These are phyloP conservation scores for Athalia cordata DNA, from an alignment of 2,888 invertebrate genomes.

Conservation along the genomic window DNA sequence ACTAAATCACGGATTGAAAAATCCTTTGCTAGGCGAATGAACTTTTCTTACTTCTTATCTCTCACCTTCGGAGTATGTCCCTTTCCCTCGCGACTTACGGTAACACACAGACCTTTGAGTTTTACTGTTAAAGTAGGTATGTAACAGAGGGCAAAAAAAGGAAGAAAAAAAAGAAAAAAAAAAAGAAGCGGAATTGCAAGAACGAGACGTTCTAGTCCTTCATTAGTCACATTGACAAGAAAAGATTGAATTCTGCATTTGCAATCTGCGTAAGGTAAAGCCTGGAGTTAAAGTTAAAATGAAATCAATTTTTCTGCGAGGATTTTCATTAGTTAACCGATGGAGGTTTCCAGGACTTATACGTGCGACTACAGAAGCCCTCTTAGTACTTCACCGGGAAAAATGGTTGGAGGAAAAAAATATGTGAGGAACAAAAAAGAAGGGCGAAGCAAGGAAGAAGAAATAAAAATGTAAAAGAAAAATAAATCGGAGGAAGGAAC, in stretches of 20 bases:
- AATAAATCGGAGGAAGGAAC: neutral
- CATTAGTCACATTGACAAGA: constrained; percentile 68
- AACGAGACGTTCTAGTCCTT: constrained; percentile 64
- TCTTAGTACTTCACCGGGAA: neutral
- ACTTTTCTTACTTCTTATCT: constrained; percentile 13
- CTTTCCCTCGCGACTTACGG: too few relatives aligned
- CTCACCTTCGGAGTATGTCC: neutral
- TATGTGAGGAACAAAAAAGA: neutral
- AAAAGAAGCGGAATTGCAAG: neutral
- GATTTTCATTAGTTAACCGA: constrained; percentile 54
- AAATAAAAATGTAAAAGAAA: neutral
- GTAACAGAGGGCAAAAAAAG: too few relatives aligned
- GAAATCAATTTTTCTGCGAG: constrained; percentile 54
- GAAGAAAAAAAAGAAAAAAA: too few relatives aligned
- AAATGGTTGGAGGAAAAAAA: neutral
- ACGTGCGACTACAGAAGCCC: neutral
- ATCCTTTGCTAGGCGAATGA: constrained; percentile 20
- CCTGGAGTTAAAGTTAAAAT: constrained; percentile 30
- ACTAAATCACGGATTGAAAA: constrained; percentile 12
- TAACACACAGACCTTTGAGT: too few relatives aligned
- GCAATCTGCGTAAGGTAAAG: constrained; percentile 38
- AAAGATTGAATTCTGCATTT: constrained; percentile 64
- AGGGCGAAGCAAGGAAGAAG: constrained; percentile 3
- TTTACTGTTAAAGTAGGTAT: too few relatives aligned
- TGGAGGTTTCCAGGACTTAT: constrained; percentile 24